Evolutionary conservation across 2,888 invertebrate genomes (phyloP).

Genomic region (Brachyptera putata): DNA sequence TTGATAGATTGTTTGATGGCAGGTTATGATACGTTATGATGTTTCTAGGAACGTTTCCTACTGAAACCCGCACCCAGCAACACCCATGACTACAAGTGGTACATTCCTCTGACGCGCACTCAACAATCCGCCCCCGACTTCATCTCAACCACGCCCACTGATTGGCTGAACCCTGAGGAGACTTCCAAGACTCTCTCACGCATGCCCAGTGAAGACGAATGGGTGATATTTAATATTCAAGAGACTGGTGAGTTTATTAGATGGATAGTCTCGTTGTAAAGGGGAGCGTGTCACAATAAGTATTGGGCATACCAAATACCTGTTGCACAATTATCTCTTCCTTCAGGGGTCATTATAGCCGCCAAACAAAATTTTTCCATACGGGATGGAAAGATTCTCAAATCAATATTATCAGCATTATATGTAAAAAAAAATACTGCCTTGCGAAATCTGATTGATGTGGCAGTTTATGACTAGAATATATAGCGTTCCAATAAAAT

Average conservation of each 20-base stretch:
- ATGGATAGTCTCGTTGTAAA: background rate
- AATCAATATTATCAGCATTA: too few relatives aligned
- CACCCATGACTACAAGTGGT: constrained; percentile 52
- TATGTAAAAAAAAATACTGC: too few relatives aligned
- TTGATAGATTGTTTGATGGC: too few relatives aligned
- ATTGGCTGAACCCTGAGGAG: constrained; percentile 56
- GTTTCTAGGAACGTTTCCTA: constrained; percentile 21
- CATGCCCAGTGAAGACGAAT: constrained; percentile 49
- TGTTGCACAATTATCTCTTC: too few relatives aligned
- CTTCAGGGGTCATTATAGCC: too few relatives aligned
- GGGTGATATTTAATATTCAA: constrained; percentile 70
- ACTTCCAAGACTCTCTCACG: constrained; percentile 48
- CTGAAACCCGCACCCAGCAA: background rate
- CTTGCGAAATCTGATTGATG: too few relatives aligned
- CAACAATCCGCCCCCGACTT: constrained; percentile 49
- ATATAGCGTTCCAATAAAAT: too few relatives aligned
- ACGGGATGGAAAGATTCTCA: too few relatives aligned
- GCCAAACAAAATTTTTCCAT: too few relatives aligned
- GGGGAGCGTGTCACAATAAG: background rate
- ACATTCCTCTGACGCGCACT: constrained; percentile 76
- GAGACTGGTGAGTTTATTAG: constrained; percentile 59
- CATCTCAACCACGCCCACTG: constrained; percentile 58
- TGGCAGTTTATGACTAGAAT: too few relatives aligned
- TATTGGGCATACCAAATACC: too few relatives aligned
- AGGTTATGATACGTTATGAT: too few relatives aligned